A percentile compares a stretch with the other conserved stretches of the same genome.
Conservation (phyloP, 2,888 invertebrate genomes). For the Diarsia dahlii region DNA sequence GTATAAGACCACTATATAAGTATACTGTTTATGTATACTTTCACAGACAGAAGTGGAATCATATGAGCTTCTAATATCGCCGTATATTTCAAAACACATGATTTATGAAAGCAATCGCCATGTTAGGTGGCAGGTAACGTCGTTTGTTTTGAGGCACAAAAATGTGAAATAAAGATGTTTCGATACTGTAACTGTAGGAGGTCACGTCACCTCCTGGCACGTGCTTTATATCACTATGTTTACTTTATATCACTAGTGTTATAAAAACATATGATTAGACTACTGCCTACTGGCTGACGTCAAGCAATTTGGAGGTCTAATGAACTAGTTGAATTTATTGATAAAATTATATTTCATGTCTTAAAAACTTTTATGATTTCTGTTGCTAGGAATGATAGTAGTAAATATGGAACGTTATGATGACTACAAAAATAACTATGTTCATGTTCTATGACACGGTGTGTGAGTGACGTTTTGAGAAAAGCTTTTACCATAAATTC, state of each 20-base stretch:
- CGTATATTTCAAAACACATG: conserved; percentile 30
- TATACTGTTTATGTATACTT: not conserved
- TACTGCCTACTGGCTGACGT: conserved; percentile 34
- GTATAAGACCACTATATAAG: too few species aligned
- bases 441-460: not conserved
- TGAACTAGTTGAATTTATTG: conserved; percentile 42
- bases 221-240: conserved; percentile 62
- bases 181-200: conserved; percentile 61
- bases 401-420: conserved; percentile 1
- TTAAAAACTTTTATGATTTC: conserved; percentile 15
- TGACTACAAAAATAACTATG: not conserved
- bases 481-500: not conserved
- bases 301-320: conserved; percentile 49
- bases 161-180: conserved; percentile 65
- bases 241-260: conserved; percentile 32
- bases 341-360: conserved; percentile 20
- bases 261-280: conserved; percentile 53
- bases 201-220: conserved; percentile 67
- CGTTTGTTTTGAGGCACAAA: conserved; percentile 52
- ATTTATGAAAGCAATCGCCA: conserved; percentile 47
- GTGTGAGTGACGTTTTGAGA: not conserved
- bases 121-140: conserved; percentile 39
- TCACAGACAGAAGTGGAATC: conserved; percentile 1
- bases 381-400: conserved; percentile 35
- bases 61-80: conserved; percentile 18